Evolutionary conservation across 2,113 vertebrate genomes (phyloP).

Genomic region (Pseudois nayaur): DNA sequence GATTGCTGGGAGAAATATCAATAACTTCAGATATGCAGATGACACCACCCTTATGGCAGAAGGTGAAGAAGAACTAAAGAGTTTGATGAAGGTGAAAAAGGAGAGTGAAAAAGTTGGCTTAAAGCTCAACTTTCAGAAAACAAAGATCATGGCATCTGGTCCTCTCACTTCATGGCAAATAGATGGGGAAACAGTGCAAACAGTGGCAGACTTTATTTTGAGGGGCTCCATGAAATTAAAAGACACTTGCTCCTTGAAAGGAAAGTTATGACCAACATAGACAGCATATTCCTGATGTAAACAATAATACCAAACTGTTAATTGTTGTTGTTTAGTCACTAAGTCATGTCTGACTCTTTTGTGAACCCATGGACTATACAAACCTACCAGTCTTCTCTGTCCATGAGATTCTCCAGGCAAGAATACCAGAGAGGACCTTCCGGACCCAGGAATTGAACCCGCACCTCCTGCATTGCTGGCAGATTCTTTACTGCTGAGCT

Average conservation of each 20-base stretch:
- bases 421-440: neutral
- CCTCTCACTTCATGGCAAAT: neutral
- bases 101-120: neutral
- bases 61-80: neutral
- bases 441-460: rapidly evolving
- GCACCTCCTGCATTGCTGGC: neutral
- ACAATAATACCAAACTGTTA: neutral
- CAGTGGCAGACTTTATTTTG: neutral
- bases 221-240: neutral
- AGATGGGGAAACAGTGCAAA: neutral
- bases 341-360: neutral
- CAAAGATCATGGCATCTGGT: neutral
- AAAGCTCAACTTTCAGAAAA: neutral
- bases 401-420: neutral
- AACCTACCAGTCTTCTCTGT: neutral
- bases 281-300: neutral
- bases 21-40: neutral
- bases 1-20: neutral
- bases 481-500: neutral
- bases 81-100: neutral
- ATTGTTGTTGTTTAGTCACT: neutral
- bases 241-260: neutral
- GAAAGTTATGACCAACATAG: neutral
- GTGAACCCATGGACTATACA: neutral
- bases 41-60: neutral